phyloP scores from a whole-genome alignment of 1,140 invertebrate species.

The Battus philenor region DNA sequence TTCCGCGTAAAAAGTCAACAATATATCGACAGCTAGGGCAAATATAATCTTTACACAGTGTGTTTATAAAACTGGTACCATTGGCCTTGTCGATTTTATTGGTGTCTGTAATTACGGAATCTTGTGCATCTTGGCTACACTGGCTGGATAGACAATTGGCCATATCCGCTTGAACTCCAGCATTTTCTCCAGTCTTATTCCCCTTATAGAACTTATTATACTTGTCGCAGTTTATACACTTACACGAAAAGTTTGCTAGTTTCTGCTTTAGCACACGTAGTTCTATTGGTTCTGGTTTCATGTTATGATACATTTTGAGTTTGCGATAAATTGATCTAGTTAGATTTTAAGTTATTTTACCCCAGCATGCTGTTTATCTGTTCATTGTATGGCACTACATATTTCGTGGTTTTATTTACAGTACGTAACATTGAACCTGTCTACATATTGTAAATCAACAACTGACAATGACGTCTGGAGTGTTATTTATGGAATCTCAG shows the following conservation, averaged over 20 bases:
- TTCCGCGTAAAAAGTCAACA: slow-evolving; percentile 27
- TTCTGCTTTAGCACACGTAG: slow-evolving; percentile 35
- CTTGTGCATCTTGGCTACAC: slow-evolving; percentile 1
- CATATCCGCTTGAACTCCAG: slow-evolving; percentile 2
- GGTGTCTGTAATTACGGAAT: neutral
- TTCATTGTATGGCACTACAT: neutral
- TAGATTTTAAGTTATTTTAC: neutral
- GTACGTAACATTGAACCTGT: neutral
- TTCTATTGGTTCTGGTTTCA: slow-evolving; percentile 30
- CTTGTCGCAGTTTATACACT: slow-evolving; percentile 10
- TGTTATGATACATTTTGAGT: slow-evolving; percentile 3
- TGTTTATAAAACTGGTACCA: slow-evolving; percentile 8
- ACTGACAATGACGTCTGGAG: neutral
- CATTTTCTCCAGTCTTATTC: slow-evolving; percentile 1
- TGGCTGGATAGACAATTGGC: neutral
- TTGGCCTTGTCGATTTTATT: slow-evolving; percentile 5
- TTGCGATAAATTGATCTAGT: neutral
- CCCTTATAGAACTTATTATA: neutral
- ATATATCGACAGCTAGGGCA: slow-evolving; percentile 49
- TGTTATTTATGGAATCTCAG: neutral
- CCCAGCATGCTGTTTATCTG: neutral
- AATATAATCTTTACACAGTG: slow-evolving; percentile 8
- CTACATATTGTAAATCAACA: neutral
- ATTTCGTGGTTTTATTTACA: neutral
- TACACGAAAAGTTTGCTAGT: slow-evolving; percentile 23